A percentile compares a stretch with the other conserved stretches of the same genome.
These are phyloP conservation scores for Napeogenes sylphis DNA, from an alignment of 2,888 invertebrate genomes.

Conservation along the genomic window DNA sequence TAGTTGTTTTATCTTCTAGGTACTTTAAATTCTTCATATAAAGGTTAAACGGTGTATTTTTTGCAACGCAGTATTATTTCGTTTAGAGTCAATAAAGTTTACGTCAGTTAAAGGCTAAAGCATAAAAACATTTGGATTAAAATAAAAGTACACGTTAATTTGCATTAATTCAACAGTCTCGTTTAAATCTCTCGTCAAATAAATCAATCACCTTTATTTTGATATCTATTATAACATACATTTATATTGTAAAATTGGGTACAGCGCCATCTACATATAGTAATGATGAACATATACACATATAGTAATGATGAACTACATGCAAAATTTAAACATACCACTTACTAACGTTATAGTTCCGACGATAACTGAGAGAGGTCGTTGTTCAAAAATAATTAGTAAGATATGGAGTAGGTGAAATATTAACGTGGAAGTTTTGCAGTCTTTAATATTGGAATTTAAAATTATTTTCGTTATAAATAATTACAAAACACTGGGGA, in stretches of 20 bases:
- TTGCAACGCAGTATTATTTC: no score
- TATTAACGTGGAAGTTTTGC: background rate
- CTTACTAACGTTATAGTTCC: background rate
- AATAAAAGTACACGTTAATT: no score
- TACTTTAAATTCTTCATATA: no score
- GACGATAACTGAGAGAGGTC: background rate
- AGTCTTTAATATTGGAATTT: background rate
- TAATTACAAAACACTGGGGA: conserved; percentile 14
- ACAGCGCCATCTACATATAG: conserved; percentile 1
- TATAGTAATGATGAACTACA: background rate
- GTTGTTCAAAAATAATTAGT: background rate
- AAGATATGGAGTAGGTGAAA: background rate
- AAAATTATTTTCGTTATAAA: conserved; percentile 8
- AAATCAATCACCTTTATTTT: no score
- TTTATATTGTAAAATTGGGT: background rate
- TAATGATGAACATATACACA: background rate
- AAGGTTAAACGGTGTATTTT: no score
- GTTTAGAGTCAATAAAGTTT: no score
- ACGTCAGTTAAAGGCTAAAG: no score
- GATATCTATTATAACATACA: no score
- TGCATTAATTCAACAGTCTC: no score
- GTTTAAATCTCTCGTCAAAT: no score
- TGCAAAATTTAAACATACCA: background rate
- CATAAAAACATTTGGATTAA: no score
- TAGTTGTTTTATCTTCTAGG: no score